Evolutionary conservation across 2,888 invertebrate species (phyloP).

Genomic region (Cerceris ruficornis): DNA sequence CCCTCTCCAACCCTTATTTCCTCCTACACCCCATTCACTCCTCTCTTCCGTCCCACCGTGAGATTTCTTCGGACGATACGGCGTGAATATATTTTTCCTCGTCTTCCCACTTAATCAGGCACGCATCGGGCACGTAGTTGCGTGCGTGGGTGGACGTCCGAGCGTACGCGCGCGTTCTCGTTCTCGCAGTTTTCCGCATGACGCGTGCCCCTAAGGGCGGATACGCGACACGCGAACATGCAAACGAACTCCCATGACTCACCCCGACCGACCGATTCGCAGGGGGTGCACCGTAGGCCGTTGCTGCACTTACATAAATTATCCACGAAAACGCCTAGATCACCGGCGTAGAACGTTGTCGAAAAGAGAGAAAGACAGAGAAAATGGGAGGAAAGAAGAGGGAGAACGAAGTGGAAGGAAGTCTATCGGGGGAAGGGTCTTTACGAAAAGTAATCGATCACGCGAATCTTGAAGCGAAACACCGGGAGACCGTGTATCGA

Average conservation of each 20-base stretch:
- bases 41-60: too few species aligned
- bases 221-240: constrained; percentile 65
- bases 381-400: background rate
- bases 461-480: constrained; percentile 17
- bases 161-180: background rate
- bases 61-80: too few species aligned
- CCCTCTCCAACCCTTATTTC: too few species aligned
- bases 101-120: constrained; percentile 46
- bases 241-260: constrained; percentile 67
- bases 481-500: constrained; percentile 22
- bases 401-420: background rate
- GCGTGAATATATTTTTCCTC: background rate
- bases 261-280: constrained; percentile 48
- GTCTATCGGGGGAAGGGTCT: background rate
- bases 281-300: constrained; percentile 25
- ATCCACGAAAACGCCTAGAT: constrained; percentile 42
- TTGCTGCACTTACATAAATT: constrained; percentile 49
- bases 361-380: background rate
- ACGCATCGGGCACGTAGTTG: constrained; percentile 11
- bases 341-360: background rate
- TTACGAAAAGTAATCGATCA: constrained; percentile 35
- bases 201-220: constrained; percentile 61
- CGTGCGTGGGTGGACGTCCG: constrained; percentile 12
- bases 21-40: too few species aligned
- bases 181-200: constrained; percentile 51